Base-by-base conservation (phyloP, 2,113 vertebrate genomes). In the Lipophrys pholis region DNA sequence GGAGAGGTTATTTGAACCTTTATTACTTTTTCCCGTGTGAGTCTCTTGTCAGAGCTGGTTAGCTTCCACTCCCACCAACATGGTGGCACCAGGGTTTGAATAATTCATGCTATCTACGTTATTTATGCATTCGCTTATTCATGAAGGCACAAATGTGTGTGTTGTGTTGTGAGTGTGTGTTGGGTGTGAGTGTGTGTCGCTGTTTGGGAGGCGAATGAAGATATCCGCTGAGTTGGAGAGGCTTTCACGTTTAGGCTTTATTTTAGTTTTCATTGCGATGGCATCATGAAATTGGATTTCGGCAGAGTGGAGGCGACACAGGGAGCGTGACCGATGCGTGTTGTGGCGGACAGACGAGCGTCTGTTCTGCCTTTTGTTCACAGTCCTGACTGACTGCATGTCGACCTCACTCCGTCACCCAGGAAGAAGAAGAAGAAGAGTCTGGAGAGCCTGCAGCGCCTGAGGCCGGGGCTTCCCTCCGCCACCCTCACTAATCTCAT, bases 81-180 rank as follows among this genome's bases (percentile, higher is more conserved):
- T 84, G 45, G 53, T 55, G 59, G 69, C 80, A 66, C 71, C 77
- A 84, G 62, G 56, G 72, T 56, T 64, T 93, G 89, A 92, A 93
- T 93, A 89, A 93, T 92, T 91, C 91, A 94, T 90, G 65, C 46
- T 72, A 83, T 89, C 87, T 87, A 78, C 46, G 80, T 90, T 93
- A 92, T 92, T 93, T 92, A 90, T 91, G 87, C 83, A 82, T 82
- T 91, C 79, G 80, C 78, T 91, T 90, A 93, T 91, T 91, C 89
- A 89, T 86, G 86, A 85, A 88, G 88, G 79, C 64, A 50, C 45
- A 12, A 69, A 69, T 64, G 64, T 75, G 78, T 84, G 53, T 80
- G 68, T 74, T 59, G 38, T 58, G 38, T 2, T 30, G 21, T 30
- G 21, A 30, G 21, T 30, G 21, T 41, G 11, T 53, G 83, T 81